Percentiles rank a stretch among this genome's conserved stretches.
These are phyloP conservation scores for Solenopsis fugax DNA, from an alignment of 1,140 invertebrate genomes.

Conservation along the genomic window DNA sequence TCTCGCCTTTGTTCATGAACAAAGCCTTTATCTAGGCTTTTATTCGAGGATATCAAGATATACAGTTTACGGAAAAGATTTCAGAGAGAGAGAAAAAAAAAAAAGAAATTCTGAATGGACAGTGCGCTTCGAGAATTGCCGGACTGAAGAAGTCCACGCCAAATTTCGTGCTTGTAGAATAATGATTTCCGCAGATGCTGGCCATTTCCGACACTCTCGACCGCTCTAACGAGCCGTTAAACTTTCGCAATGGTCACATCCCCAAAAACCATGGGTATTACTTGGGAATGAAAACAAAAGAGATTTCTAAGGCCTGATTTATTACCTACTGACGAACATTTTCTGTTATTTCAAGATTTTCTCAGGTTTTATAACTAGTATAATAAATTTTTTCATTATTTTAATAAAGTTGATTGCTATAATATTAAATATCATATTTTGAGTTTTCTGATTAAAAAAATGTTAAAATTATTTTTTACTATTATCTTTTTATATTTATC, in stretches of 20 bases:
- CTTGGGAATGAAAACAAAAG: slow-evolving; percentile 7
- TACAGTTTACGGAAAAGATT: not conserved
- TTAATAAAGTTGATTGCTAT: slow-evolving; percentile 12
- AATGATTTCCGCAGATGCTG: slow-evolving; percentile 64
- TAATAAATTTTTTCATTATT: not conserved
- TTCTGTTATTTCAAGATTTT: slow-evolving; percentile 10
- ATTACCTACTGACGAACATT: not conserved
- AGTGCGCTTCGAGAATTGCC: not conserved
- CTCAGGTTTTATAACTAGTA: not conserved
- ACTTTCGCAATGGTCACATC: slow-evolving; percentile 30
- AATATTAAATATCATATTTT: slow-evolving; percentile 20
- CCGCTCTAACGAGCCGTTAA: slow-evolving; percentile 65
- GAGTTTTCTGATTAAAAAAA: not conserved
- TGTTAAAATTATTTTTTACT: not conserved
- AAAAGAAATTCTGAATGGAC: not conserved
- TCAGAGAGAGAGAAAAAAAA: too few relatives aligned
- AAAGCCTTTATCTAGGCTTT: slow-evolving; percentile 4
- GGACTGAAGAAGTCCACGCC: not conserved
- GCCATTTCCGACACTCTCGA: slow-evolving; percentile 62
- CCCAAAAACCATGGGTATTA: slow-evolving; percentile 1
- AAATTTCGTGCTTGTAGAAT: slow-evolving; percentile 57
- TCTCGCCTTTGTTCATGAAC: slow-evolving; percentile 9
- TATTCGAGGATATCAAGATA: not conserved
- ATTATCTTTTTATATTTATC: not conserved
- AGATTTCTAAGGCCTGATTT: slow-evolving; percentile 8